phyloP scores from a whole-genome alignment of 2,888 invertebrate species.

The Salticus scenicus region DNA sequence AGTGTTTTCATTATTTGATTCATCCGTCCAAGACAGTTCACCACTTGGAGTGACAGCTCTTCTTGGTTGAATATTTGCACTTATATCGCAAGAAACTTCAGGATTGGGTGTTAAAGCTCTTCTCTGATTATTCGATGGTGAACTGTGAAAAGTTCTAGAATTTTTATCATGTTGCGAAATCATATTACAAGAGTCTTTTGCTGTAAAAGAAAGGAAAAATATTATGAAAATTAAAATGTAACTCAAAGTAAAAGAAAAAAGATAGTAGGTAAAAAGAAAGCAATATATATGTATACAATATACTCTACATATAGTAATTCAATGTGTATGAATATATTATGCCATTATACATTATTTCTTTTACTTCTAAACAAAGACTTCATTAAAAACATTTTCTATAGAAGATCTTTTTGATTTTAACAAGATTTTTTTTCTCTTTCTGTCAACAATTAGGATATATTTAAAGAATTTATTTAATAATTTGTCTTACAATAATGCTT shows the following conservation, averaged over 20 bases:
- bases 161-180: constrained; percentile 42
- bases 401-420: too few relatives aligned
- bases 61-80: constrained; percentile 60
- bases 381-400: too few relatives aligned
- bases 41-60: constrained; percentile 68
- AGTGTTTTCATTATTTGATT: constrained; percentile 31
- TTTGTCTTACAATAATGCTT: too few relatives aligned
- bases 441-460: too few relatives aligned
- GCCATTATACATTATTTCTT: too few relatives aligned
- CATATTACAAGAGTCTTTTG: constrained; percentile 32
- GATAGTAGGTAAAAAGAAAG: too few relatives aligned
- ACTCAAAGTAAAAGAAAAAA: background rate
- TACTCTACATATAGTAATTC: too few relatives aligned
- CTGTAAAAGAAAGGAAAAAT: constrained; percentile 14
- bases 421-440: too few relatives aligned
- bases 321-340: too few relatives aligned
- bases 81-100: constrained; percentile 54
- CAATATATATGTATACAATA: too few relatives aligned
- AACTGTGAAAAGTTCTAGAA: constrained; percentile 21
- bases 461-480: too few relatives aligned
- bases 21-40: constrained; percentile 57
- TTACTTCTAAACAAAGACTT: too few relatives aligned
- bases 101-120: constrained; percentile 63
- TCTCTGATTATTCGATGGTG: constrained; percentile 37
- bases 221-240: background rate